Base-by-base conservation (phyloP, 2,113 vertebrate genomes). In the Microcebus jonahi region DNA sequence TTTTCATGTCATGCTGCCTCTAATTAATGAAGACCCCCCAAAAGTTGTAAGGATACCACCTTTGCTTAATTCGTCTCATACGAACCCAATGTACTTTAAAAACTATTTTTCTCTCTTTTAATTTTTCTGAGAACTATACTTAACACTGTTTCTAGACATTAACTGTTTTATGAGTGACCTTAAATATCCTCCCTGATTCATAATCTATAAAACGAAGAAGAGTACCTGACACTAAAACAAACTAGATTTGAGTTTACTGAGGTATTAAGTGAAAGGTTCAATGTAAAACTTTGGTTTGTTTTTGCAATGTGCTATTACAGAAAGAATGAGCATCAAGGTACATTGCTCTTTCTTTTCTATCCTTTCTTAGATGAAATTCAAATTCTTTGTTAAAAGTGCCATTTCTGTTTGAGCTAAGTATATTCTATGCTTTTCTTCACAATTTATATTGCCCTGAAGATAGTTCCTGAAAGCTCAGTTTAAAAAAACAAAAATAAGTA, bases 331-430 rank as follows among this genome's bases (percentile, higher is more conserved):
- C 25, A 85, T 11, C 12, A 94, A 20, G 23, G 31, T 50, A 76
- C 13, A 36, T 0, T 55, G 27, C 27, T 76, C 77, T 88, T 87
- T 71, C 45, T 91, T 93, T 95, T 94, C 67, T 88, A 48, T 77
- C 14, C 73, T 95, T 82, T 87, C 76, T 77, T 86, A 84, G 21
- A 77, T 82, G n/a, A 88, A 79, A 67, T 93, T 83, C 36, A 96
- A 94, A 86, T 53, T 94, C 7, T 55, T 73, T 94, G 45, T 76
- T 50, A 39, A 39, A 77, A 77, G 27, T 73, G 11, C 25, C 53
- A 65, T 61, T 71, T 92, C 34, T 88, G 42, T 55, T 88, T 48
- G 21, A 31, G 70, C 29, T 76, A 71, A 83, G 45, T 68, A 88
- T 23, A 17, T 95, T 96, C 13, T 39, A 88, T 79, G 90, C 17